These are phyloP conservation scores for Tachyglossus aculeatus DNA, from an alignment of 2,797 vertebrate genomes.

Conservation along the genomic window DNA sequence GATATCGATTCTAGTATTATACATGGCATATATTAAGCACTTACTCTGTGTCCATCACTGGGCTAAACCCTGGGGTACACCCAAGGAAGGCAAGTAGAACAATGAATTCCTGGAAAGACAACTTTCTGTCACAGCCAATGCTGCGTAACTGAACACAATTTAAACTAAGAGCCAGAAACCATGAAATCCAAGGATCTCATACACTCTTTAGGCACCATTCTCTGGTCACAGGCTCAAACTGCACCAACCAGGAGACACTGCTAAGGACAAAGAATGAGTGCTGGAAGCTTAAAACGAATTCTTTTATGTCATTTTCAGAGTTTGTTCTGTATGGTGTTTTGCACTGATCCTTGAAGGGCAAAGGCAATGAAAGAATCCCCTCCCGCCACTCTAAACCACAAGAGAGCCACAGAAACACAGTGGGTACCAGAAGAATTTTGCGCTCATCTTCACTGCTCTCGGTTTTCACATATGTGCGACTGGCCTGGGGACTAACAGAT, in stretches of 20 bases:
- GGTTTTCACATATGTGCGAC: conserved; percentile 82
- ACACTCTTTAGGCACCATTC: background rate
- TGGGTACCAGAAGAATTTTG: conserved; percentile 92
- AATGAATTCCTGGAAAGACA: too few relatives aligned
- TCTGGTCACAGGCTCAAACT: too few relatives aligned
- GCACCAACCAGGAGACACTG: conserved; percentile 9
- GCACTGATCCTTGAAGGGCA: background rate
- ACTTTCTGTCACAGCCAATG: too few relatives aligned
- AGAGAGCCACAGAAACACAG: background rate
- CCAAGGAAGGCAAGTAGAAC: too few relatives aligned
- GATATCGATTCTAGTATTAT: too few relatives aligned
- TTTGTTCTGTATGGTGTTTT: background rate
- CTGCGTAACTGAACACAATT: too few relatives aligned
- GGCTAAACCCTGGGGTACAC: too few relatives aligned
- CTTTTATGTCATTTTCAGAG: conserved; percentile 12
- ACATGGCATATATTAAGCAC: too few relatives aligned
- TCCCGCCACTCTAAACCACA: conserved; percentile 18
- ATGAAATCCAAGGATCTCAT: conserved; percentile 8
- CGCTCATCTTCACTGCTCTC: conserved; percentile 95
- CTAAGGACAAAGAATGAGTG: background rate
- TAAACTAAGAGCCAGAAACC: background rate
- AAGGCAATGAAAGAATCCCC: background rate
- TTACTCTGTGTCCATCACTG: too few relatives aligned
- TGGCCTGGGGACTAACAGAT: conserved; percentile 92
- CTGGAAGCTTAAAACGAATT: background rate